phyloP scores from a whole-genome alignment of 2,797 vertebrate species.

The Ctenochaetus hawaiiensis region DNA sequence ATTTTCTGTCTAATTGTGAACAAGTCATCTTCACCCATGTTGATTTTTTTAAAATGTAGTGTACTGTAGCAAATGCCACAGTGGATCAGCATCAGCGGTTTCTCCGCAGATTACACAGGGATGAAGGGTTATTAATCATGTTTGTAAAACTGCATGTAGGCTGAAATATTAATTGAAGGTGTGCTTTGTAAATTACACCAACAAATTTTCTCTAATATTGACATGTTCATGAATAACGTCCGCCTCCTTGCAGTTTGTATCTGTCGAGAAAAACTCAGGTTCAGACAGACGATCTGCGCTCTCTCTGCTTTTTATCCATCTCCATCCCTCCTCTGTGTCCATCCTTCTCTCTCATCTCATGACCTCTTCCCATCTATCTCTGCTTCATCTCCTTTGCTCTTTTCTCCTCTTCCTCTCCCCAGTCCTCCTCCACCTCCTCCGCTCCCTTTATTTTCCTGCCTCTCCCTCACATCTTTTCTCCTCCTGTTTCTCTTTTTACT shows the following conservation, averaged over 20 bases:
- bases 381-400: constrained; percentile 37
- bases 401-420: constrained; percentile 29
- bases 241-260: constrained; percentile 30
- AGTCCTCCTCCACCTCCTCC: constrained; percentile 3
- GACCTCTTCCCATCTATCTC: constrained; percentile 37
- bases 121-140: constrained; percentile 18
- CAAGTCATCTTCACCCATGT: neutral
- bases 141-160: constrained; percentile 40
- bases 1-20: neutral
- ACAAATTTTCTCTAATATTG: constrained; percentile 45
- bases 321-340: constrained; percentile 29
- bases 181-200: constrained; percentile 46
- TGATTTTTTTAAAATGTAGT: neutral
- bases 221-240: constrained; percentile 43
- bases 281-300: constrained; percentile 41
- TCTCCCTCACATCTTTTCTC: constrained; percentile 49
- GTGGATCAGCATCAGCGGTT: constrained; percentile 32
- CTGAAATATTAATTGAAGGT: constrained; percentile 43
- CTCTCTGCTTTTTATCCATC: constrained; percentile 31
- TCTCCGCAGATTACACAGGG: constrained; percentile 17
- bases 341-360: constrained; percentile 47
- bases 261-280: constrained; percentile 58
- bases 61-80: constrained; percentile 7
- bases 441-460: constrained; percentile 25
- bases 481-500: constrained; percentile 64